Conservation (phyloP, 2,113 vertebrate genomes). For the Mormyrus lacerda region DNA sequence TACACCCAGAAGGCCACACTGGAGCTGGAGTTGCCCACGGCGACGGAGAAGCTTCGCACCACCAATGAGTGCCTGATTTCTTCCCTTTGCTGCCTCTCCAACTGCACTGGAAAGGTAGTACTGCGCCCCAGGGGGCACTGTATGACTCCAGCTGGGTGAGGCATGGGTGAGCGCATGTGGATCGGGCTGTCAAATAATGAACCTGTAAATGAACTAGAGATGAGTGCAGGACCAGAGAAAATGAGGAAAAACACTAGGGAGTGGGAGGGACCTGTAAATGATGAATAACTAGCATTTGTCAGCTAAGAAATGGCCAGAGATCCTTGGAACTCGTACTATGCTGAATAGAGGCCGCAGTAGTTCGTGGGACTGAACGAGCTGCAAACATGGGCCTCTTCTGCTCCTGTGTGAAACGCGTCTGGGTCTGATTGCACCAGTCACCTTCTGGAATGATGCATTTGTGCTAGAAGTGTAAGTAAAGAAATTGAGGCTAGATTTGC, state of each 20-base stretch:
- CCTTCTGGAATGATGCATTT: background rate
- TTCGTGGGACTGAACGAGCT: background rate
- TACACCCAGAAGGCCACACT: constrained; percentile 86
- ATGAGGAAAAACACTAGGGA: background rate
- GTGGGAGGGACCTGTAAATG: background rate
- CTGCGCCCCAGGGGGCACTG: background rate
- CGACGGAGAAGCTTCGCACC: constrained; percentile 87
- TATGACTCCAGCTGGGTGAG: background rate
- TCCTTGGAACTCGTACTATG: background rate
- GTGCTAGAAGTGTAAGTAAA: background rate
- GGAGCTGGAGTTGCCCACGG: constrained; percentile 84
- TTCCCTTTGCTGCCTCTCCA: constrained; percentile 78
- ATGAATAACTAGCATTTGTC: background rate
- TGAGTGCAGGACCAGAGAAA: background rate
- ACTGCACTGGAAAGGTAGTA: constrained; percentile 78
- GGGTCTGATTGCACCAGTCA: background rate
- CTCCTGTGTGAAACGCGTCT: background rate
- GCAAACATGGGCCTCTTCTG: background rate
- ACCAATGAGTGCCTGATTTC: constrained; percentile 92
- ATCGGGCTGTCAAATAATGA: background rate
- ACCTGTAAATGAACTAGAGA: background rate
- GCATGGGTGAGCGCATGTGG: background rate
- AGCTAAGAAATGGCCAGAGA: background rate
- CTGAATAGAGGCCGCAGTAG: background rate
- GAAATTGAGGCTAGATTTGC: background rate